Evolutionary conservation across 2,888 invertebrate genomes (phyloP), one percentile per base, ranked within the genome.

Genomic region (Philereme vetulata): DNA sequence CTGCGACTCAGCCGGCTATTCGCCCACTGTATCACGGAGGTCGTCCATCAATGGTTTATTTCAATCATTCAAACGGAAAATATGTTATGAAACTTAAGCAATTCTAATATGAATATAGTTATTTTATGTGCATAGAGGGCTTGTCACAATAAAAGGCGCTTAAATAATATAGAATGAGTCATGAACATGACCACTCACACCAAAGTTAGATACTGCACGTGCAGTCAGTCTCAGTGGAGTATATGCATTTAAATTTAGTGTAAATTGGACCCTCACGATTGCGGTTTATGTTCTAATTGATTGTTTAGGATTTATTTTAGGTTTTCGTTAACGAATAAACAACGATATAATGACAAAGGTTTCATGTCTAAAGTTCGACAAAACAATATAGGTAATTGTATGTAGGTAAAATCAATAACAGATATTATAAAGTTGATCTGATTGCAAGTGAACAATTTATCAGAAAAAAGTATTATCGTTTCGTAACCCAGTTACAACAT

Each of bases 201-300:
- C 42, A 42, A 42, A 4, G 10, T 10, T 42, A 42, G 4, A 42
- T 8, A 8, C 8, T 38, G 36, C 36, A 35, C 1, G 11, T 36
- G 7, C 7, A 5, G 21, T 21, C 7, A 5, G 21, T 21, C 21
- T 21, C 21, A 21, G 21, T 21, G 21, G 21, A 21, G 21, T 21
- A 21, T 21, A 21, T 21, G 21, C 21, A 2, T 21, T 21, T 21
- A 21, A 21, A 21, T 3, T 6, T 36, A 33, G 9, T 51, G 56
- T 40, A 34, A 56, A 43, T 47, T 51, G 35, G 33, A 7, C 9
- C 35, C 9, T 35, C 57, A 57, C 57, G 57, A 35, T 46, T 42
- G 0, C 48, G 36, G 21, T 33, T 38, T 38, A 4, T 38, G 38
- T 38, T 43, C 33, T 44, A 21, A 51, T 10, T 34, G 34, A 43